Base-by-base conservation (phyloP, 2,888 invertebrate genomes). In the Machimus rusticus region DNA sequence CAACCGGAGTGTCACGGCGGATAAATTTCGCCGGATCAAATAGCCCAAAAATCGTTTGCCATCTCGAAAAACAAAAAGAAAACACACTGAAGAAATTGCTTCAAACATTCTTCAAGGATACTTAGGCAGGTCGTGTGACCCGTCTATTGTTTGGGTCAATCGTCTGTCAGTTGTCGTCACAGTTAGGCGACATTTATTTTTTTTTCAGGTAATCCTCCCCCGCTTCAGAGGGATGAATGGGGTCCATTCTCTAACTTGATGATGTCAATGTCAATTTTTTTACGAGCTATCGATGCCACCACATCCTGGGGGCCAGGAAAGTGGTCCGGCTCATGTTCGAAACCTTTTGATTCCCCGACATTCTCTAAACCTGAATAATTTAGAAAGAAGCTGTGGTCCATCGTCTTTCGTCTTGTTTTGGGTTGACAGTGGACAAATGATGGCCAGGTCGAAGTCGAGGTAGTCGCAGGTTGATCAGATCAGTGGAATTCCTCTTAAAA, bases 11-110 rank as follows among this genome's bases (percentile, higher is more conserved):
- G 79, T 79, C 79, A 79, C 46, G n/a, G 31, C 16, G 79, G 46
- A 79, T 79, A 79, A 79, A 51, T 46, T 51, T 79, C 79, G 31
- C n/a, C 79, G 28, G 34, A 28, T 31, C 51, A 79, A 79, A 79
- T 79, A 79, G n/a, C 28, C 66, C 66, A 66, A 66, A 66, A 66
- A 66, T 66, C 28, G 19, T 66, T 66, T 66, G 23, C 28, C 12
- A 66, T 2, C 23, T n/a, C 19, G 16, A 51, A 66, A 66, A 66
- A 66, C 23, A 23, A 66, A 66, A 66, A 23, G 66, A 66, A 19
- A 51, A 51, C 6, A 51, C 6, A n/a, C n/a, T 12, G 4, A 66
- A 66, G 2, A 66, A 66, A 43, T 43, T 66, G 28, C 28, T 19
- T 19, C 57, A 57, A 57, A 57, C 23, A 57, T 57, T 23, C 23